Evolutionary conservation across 1,140 invertebrate genomes (phyloP).

Genomic region (Diorhabda elongata): DNA sequence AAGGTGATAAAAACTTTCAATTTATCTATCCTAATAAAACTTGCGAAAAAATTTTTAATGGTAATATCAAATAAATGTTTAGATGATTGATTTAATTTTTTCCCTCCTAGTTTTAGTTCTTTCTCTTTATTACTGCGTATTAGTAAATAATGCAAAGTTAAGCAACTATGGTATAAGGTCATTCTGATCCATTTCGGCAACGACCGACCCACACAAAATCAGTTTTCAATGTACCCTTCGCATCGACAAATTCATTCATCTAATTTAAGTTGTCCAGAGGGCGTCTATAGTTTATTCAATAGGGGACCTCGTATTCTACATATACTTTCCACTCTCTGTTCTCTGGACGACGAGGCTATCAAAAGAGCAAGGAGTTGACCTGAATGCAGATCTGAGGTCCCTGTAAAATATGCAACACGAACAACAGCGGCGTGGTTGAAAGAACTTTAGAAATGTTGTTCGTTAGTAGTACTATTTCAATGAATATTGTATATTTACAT

Average conservation of each 20-base stretch:
- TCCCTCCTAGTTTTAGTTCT: too few species aligned
- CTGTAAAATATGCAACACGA: constrained; percentile 30
- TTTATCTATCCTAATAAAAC: too few species aligned
- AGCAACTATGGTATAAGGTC: neutral
- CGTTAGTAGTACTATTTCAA: too few species aligned
- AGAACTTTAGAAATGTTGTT: neutral
- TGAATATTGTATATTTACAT: too few species aligned
- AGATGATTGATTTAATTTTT: too few species aligned
- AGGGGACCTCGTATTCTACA: neutral
- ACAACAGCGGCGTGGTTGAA: neutral
- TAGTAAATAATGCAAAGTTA: too few species aligned
- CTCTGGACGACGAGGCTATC: constrained; percentile 19
- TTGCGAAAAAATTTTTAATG: too few species aligned
- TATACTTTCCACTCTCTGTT: constrained; percentile 8
- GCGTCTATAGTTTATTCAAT: constrained; percentile 22
- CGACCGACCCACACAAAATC: neutral
- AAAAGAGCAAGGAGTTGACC: constrained; percentile 30
- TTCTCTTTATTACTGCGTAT: too few species aligned
- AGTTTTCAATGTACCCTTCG: neutral
- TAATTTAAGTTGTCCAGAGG: constrained; percentile 21
- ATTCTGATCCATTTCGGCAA: neutral
- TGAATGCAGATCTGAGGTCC: constrained; percentile 30
- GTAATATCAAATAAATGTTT: too few species aligned
- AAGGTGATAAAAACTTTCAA: too few species aligned
- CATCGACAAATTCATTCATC: constrained; percentile 10